Evolutionary conservation across 2,797 vertebrate species (phyloP).

Genomic region (Sparidentex hasta): DNA sequence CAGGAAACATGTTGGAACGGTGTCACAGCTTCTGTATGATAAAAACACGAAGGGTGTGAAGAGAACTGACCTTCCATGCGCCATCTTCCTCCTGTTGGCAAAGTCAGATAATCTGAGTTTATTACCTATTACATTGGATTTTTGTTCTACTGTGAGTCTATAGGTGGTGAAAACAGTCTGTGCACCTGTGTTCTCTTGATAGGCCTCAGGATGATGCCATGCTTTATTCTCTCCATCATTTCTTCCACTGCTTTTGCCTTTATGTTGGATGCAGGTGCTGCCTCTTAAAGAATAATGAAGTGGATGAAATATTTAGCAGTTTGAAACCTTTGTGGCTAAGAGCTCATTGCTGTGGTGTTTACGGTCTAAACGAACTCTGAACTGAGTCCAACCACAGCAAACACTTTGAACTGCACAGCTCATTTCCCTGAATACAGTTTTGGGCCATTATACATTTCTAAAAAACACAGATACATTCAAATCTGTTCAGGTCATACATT

Average conservation of each 20-base stretch:
- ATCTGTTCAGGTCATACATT: too few relatives aligned
- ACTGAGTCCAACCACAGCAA: too few relatives aligned
- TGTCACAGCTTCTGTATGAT: not conserved
- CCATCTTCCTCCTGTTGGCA: constrained; percentile 75
- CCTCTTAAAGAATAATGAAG: constrained; percentile 53
- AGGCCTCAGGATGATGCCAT: constrained; percentile 85
- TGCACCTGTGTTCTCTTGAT: constrained; percentile 70
- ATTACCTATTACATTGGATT: not conserved
- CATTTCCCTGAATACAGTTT: too few relatives aligned
- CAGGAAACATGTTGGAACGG: not conserved
- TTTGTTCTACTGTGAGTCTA: not conserved
- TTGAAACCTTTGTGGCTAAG: not conserved
- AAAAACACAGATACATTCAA: too few relatives aligned
- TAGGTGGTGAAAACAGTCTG: not conserved
- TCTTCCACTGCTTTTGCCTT: constrained; percentile 87
- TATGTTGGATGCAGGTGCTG: constrained; percentile 18
- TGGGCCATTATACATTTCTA: too few relatives aligned
- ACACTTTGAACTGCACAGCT: too few relatives aligned
- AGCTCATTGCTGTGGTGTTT: too few relatives aligned
- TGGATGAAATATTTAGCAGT: not conserved
- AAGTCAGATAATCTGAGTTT: not conserved
- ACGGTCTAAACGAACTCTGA: too few relatives aligned
- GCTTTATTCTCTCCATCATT: constrained; percentile 91
- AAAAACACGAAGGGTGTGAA: not conserved
- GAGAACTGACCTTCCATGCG: constrained; percentile 79